These are phyloP conservation scores for Simalia tracyae DNA, from an alignment of 2,797 vertebrate species.

Conservation along the genomic window DNA sequence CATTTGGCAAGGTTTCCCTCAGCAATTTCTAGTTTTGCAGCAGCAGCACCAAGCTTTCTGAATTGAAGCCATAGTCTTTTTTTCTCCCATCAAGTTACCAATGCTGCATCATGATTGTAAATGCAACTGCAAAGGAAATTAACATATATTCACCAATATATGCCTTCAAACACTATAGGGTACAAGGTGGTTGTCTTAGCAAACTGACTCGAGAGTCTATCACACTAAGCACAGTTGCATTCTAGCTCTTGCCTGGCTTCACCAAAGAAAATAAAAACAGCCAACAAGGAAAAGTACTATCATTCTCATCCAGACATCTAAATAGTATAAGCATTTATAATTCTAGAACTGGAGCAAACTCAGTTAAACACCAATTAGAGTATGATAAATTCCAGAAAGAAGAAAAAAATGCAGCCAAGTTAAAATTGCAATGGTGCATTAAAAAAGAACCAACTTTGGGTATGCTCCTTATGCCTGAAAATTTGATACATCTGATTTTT, in stretches of 20 bases:
- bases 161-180: background rate
- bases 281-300: background rate
- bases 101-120: background rate
- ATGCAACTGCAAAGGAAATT: background rate
- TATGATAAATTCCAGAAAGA: background rate
- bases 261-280: background rate
- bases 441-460: background rate
- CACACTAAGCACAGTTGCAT: background rate
- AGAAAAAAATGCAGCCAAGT: background rate
- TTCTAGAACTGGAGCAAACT: background rate
- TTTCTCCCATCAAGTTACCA: background rate
- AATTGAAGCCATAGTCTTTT: background rate
- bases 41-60: background rate
- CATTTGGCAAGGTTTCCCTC: background rate
- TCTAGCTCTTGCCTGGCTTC: background rate
- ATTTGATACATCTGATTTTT: background rate
- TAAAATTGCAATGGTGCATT: background rate
- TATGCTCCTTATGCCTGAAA: background rate
- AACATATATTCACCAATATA: background rate
- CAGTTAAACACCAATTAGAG: background rate
- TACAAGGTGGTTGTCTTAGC: background rate
- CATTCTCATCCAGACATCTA: background rate
- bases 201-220: background rate
- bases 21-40: conserved; percentile 5
- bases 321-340: background rate